Conservation (phyloP, 2,888 invertebrate genomes). For the Kryphioiulus occultus region DNA sequence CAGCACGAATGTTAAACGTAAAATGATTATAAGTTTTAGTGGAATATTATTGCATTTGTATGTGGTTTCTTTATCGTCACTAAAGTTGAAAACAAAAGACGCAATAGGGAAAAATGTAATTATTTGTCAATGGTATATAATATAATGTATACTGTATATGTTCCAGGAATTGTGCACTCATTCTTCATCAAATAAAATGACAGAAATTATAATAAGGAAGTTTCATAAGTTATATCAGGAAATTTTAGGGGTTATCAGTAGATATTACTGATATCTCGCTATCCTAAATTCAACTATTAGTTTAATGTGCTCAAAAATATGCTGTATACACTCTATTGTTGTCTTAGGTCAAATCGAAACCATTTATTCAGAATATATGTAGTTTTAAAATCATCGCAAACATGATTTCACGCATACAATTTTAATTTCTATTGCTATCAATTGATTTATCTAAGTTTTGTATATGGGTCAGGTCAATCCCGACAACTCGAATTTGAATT, state of each 20-base stretch:
- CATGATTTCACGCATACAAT: too few relatives aligned
- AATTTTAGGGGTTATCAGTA: neutral
- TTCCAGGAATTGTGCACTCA: neutral
- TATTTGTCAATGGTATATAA: neutral
- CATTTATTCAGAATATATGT: neutral
- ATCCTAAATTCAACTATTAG: neutral
- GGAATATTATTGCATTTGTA: too few relatives aligned
- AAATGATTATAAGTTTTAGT: neutral
- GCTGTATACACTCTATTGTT: neutral
- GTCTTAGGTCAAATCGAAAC: neutral
- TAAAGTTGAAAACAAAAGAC: neutral
- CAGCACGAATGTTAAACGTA: neutral
- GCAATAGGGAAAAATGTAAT: neutral
- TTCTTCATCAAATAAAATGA: neutral
- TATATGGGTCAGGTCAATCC: too few relatives aligned
- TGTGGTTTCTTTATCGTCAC: too few relatives aligned
- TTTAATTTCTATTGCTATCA: too few relatives aligned
- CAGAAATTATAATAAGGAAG: neutral
- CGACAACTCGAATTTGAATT: too few relatives aligned
- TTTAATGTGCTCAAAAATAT: neutral
- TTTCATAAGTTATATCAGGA: neutral
- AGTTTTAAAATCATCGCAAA: neutral
- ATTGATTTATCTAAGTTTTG: too few relatives aligned
- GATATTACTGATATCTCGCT: neutral
- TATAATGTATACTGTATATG: too few relatives aligned